phyloP scores from a whole-genome alignment of 2,888 invertebrate species.

The Cryptus viduatorius region DNA sequence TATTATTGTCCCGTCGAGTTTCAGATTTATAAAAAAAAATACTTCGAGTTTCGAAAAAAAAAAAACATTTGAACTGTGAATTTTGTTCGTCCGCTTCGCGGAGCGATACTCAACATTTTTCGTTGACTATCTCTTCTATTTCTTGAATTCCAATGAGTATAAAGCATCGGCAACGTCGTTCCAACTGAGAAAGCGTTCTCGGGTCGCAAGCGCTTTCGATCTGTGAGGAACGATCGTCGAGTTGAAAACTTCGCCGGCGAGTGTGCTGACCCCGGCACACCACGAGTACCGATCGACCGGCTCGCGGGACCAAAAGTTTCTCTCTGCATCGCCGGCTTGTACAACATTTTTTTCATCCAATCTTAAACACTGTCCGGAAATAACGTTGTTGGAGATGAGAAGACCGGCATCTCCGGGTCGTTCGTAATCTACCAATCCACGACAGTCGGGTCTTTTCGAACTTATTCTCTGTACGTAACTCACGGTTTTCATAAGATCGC shows the following conservation, averaged over 20 bases:
- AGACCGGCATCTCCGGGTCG: slow-evolving; percentile 17
- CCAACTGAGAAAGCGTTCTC: not conserved
- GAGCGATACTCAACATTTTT: not conserved
- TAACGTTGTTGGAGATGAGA: slow-evolving; percentile 28
- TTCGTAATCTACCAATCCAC: slow-evolving; percentile 26
- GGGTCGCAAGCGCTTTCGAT: slow-evolving; percentile 16
- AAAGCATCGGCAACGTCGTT: slow-evolving; percentile 14
- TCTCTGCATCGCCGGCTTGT: slow-evolving; percentile 7
- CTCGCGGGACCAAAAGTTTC: slow-evolving; percentile 37
- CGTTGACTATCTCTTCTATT: not conserved
- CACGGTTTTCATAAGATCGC: slow-evolving; percentile 34
- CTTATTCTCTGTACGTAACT: slow-evolving; percentile 34
- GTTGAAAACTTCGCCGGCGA: slow-evolving; percentile 37
- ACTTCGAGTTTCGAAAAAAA: no score
- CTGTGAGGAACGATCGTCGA: slow-evolving; percentile 42
- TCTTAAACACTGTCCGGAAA: slow-evolving; percentile 34
- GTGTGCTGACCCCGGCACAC: slow-evolving; percentile 16
- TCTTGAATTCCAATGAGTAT: slow-evolving; percentile 25
- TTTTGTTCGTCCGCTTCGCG: not conserved
- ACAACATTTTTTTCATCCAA: slow-evolving; percentile 31
- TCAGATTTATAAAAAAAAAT: no score
- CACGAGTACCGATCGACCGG: slow-evolving; percentile 21
- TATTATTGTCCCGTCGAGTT: no score
- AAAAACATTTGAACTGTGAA: no score
- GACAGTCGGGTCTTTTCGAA: slow-evolving; percentile 36